These are phyloP conservation scores for Xenotilapia flavipinnis DNA, from an alignment of 2,113 vertebrate genomes.

Conservation along the genomic window DNA sequence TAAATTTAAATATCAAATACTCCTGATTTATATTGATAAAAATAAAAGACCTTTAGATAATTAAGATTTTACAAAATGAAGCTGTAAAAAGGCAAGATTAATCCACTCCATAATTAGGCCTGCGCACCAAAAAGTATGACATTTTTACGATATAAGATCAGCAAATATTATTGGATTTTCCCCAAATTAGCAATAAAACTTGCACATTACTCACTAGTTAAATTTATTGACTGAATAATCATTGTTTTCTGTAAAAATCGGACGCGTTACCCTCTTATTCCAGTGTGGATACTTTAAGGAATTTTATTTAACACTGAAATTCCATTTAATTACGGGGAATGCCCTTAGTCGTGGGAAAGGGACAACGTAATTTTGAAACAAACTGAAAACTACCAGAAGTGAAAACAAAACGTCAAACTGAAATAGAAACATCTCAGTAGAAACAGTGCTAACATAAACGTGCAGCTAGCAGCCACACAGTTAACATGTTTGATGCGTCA, in stretches of 20 bases:
- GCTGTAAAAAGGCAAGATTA: background rate
- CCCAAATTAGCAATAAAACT: background rate
- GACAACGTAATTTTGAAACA: fast-evolving
- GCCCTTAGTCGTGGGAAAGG: fast-evolving
- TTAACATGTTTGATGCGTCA: background rate
- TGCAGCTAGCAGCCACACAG: fast-evolving
- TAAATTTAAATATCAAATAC: background rate
- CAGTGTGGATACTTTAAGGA: background rate
- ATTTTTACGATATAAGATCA: fast-evolving
- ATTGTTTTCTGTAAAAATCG: fast-evolving
- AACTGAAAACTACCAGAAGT: background rate
- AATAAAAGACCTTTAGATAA: background rate
- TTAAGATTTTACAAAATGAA: background rate
- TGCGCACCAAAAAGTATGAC: background rate
- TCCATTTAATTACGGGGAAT: background rate
- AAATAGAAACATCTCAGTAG: background rate
- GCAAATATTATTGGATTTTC: background rate
- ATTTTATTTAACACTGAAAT: fast-evolving
- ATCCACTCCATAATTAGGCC: background rate
- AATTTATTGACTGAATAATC: background rate
- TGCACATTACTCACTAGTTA: background rate
- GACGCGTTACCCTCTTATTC: background rate
- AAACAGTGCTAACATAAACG: background rate
- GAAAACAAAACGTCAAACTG: background rate
- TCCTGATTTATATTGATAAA: background rate